These are phyloP conservation scores for Monochamus alternatus DNA, from an alignment of 2,888 invertebrate genomes.

Conservation along the genomic window DNA sequence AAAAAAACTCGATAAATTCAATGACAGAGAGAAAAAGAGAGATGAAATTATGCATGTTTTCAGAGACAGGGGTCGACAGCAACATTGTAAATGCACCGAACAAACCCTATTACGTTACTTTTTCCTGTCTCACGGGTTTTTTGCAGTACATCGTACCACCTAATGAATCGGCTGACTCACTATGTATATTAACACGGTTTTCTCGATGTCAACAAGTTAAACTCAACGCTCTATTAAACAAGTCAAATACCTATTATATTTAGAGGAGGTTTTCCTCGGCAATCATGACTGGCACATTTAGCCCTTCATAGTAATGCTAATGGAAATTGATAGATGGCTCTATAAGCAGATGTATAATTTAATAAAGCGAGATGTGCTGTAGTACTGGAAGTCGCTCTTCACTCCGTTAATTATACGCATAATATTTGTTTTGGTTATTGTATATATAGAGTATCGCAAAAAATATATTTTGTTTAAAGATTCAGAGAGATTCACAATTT, in stretches of 20 bases:
- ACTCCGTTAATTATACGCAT: neutral
- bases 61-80: too few relatives aligned
- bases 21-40: too few relatives aligned
- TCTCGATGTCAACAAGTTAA: constrained; percentile 33
- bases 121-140: too few relatives aligned
- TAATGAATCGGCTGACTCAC: constrained; percentile 27
- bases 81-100: too few relatives aligned
- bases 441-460: too few relatives aligned
- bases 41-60: too few relatives aligned
- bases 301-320: constrained; percentile 32
- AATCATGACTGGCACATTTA: constrained; percentile 37
- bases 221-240: constrained; percentile 37
- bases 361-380: constrained; percentile 9
- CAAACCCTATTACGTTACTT: too few relatives aligned
- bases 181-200: constrained; percentile 32
- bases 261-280: constrained; percentile 35
- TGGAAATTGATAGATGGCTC: constrained; percentile 38
- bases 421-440: too few relatives aligned
- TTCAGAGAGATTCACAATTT: too few relatives aligned
- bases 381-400: neutral
- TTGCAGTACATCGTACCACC: neutral
- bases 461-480: too few relatives aligned
- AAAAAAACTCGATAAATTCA: too few relatives aligned
- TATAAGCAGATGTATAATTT: constrained; percentile 32
- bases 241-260: constrained; percentile 39